Base-by-base conservation (phyloP, 2,113 vertebrate species). In the Xiphophorus maculatus region DNA sequence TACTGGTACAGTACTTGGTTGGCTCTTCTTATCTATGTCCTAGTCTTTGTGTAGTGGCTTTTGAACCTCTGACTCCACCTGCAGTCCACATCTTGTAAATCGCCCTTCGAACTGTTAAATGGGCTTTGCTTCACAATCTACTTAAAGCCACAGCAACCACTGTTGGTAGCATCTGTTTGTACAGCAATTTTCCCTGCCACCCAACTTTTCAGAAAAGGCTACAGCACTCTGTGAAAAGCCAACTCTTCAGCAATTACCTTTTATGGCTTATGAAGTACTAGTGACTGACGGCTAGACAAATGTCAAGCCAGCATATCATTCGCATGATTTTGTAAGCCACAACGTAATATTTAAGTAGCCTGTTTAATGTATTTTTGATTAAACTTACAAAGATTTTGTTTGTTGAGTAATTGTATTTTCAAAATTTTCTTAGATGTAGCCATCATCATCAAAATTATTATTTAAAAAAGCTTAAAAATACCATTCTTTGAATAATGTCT, bases 101-200 rank as follows among this genome's bases (percentile, higher is more conserved):
- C 22, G 0, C 51, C 22, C 9, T 0, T 0, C 2, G 0, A n/a
- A 58, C 22, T 8, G 22, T 25, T 54, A 6, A 10, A n/a, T 54
- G 51, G 51, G 17, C 25, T 58, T 58, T 58, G 51, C 51, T 58
- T 58, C 51, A 58, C 51, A n/a, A n/a, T 58, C 8, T n/a, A 19
- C 1, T 48, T 17, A 48, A 58, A 58, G 25, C 7, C 9, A 25
- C 25, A 48, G 51, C 2, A 58, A 58, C 8, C 51, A 19, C 9
- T n/a, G 51, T 10, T 58, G 9, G 8, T 58, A n/a, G 25, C 51
- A n/a, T 6, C 9, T 58, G 51, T 58, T 58, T 58, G 7, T 10
- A n/a, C 25, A n/a, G 22, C 51, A 22, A 25, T 54, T n/a, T 10
- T 54, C 51, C 48, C 51, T 54, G 19, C 48, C 48, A 54, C 5